Evolutionary conservation across 37 sponge, comb jelly and placozoan species (phyloP).

Genomic region (Halichondria panicea): DNA sequence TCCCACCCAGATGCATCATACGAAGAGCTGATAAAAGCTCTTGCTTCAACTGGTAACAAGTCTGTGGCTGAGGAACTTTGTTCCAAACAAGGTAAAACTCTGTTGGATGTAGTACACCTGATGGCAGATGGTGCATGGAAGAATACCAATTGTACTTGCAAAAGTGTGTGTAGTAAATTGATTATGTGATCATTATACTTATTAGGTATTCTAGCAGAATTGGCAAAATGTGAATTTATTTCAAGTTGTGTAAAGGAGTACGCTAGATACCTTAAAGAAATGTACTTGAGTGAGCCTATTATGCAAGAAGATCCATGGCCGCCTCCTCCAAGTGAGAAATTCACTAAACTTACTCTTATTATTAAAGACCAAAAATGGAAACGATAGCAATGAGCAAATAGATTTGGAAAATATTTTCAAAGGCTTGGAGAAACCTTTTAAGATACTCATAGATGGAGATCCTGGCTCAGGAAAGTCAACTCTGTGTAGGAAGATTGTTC

Average conservation of each 20-base stretch:
- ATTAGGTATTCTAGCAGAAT: no score
- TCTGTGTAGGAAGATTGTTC: neutral
- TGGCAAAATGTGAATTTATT: no score
- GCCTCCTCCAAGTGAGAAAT: neutral
- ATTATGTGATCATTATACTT: no score
- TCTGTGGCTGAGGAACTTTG: no score
- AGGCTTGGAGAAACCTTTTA: neutral
- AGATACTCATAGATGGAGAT: constrained; percentile 5
- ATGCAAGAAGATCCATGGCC: neutral
- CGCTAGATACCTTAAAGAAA: neutral
- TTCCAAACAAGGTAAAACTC: no score
- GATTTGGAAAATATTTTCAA: neutral
- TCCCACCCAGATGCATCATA: no score
- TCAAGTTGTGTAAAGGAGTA: neutral
- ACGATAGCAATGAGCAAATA: neutral
- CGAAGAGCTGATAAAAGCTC: no score
- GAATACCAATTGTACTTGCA: no score
- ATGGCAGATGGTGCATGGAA: no score
- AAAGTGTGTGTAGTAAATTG: no score
- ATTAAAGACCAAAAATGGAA: neutral
- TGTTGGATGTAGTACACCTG: no score
- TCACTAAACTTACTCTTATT: constrained; percentile 3
- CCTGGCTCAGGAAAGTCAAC: constrained; percentile 16
- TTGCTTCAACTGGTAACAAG: no score
- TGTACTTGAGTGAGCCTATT: neutral